phyloP scores from a whole-genome alignment of 1,140 invertebrate genomes.

The Meteorus sp. region DNA sequence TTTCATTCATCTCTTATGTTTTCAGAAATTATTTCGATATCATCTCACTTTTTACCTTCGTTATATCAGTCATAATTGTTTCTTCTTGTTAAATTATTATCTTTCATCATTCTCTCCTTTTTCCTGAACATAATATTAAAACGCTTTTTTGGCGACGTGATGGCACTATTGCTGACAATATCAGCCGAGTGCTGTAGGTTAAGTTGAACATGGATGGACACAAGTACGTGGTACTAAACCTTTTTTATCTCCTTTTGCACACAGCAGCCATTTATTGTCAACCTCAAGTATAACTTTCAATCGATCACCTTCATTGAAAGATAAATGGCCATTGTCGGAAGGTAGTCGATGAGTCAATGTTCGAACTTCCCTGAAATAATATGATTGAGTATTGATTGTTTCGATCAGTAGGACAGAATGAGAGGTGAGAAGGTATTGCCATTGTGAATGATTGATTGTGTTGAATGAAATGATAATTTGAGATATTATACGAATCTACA shows the following conservation, averaged over 20 bases:
- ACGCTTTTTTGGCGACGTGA: not conserved
- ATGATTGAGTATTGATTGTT: slow-evolving; percentile 27
- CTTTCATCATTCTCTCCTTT: not conserved
- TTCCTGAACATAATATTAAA: too few relatives aligned
- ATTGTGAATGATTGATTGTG: not conserved
- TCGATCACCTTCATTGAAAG: slow-evolving; percentile 76
- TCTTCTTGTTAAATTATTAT: too few relatives aligned
- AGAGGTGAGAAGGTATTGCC: too few relatives aligned
- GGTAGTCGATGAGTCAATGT: slow-evolving; percentile 73
- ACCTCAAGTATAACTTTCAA: slow-evolving; percentile 75
- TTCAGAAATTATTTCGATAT: too few relatives aligned
- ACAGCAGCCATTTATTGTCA: slow-evolving; percentile 75
- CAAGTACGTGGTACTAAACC: slow-evolving; percentile 75
- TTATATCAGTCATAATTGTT: too few relatives aligned
- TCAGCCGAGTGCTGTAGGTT: slow-evolving; percentile 32
- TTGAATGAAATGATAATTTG: too few relatives aligned
- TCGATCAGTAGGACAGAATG: not conserved
- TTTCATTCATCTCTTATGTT: slow-evolving; percentile 4
- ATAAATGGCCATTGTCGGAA: slow-evolving; percentile 76
- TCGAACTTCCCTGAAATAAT: slow-evolving; percentile 68
- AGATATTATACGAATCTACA: too few relatives aligned
- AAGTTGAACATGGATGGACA: slow-evolving; percentile 63
- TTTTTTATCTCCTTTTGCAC: slow-evolving; percentile 75
- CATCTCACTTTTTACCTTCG: too few relatives aligned
- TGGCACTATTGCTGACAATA: slow-evolving; percentile 1